Evolutionary conservation across 1,140 invertebrate species (phyloP).

Genomic region (Teleogryllus occipitalis): DNA sequence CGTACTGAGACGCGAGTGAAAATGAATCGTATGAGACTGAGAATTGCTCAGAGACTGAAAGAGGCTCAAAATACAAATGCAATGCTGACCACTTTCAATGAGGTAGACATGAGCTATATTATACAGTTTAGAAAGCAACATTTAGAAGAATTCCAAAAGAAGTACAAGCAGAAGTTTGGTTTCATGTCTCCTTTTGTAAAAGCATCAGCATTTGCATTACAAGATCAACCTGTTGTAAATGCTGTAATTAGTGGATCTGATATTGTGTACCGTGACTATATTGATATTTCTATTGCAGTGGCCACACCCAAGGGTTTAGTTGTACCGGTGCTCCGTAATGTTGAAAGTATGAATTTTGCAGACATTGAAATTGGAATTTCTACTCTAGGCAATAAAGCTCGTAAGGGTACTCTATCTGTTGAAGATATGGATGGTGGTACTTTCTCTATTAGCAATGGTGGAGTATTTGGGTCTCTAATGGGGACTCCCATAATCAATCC

Average conservation of each 20-base stretch:
- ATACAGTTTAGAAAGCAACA: conserved; percentile 90
- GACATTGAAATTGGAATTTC: conserved; percentile 90
- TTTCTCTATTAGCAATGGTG: conserved; percentile 99
- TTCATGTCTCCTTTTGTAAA: conserved; percentile 99
- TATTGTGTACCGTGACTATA: conserved; percentile 95
- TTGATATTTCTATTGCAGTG: conserved; percentile 98
- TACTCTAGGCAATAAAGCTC: conserved; percentile 87
- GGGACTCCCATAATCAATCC: conserved; percentile 99
- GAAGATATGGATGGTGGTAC: conserved; percentile 99
- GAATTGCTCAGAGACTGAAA: conserved; percentile 93
- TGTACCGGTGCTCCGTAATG: conserved; percentile 94
- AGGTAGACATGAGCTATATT: conserved; percentile 96
- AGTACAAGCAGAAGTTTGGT: conserved; percentile 92
- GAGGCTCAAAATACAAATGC: conserved; percentile 98
- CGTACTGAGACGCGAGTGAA: conserved; percentile 92
- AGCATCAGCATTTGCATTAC: conserved; percentile 86
- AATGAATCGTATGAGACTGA: conserved; percentile 94
- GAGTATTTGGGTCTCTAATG: conserved; percentile 96
- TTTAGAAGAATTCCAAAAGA: conserved; percentile 82
- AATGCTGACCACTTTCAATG: conserved; percentile 99
- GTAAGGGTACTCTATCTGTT: conserved; percentile 75
- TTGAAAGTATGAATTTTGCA: conserved; percentile 92
- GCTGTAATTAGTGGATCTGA: conserved; percentile 98
- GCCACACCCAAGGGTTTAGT: conserved; percentile 99
- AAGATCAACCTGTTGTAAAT: conserved; percentile 94